phyloP scores from a whole-genome alignment of 2,888 invertebrate genomes.

The Hoplodrina blanda region DNA sequence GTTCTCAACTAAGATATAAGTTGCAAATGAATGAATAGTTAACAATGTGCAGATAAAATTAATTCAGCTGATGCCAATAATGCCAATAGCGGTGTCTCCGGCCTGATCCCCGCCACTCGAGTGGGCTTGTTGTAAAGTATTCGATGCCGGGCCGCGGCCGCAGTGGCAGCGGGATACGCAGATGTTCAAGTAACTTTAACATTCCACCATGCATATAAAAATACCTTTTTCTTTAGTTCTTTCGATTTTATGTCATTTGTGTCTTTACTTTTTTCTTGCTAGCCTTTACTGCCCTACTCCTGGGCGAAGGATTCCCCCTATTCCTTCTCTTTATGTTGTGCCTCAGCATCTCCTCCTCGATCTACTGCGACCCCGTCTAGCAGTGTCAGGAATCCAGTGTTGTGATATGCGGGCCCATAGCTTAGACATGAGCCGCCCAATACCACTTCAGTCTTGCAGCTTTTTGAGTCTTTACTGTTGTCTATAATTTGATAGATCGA shows the following conservation, averaged over 20 bases:
- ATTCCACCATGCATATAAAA: no score
- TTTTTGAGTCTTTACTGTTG: neutral
- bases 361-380: no score
- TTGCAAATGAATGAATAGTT: slow-evolving; percentile 40
- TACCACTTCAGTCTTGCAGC: no score
- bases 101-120: slow-evolving; percentile 49
- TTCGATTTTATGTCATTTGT: neutral
- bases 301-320: no score
- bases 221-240: neutral
- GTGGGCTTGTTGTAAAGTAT: slow-evolving; percentile 61
- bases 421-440: no score
- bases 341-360: no score
- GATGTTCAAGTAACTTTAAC: neutral
- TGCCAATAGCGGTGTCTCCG: slow-evolving; percentile 49
- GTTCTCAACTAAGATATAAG: slow-evolving; percentile 24
- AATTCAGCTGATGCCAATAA: slow-evolving; percentile 60
- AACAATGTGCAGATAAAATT: slow-evolving; percentile 52
- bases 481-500: no score
- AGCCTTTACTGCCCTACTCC: no score
- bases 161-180: slow-evolving; percentile 25
- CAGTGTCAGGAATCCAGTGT: no score
- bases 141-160: slow-evolving; percentile 1
- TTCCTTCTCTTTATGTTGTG: no score
- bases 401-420: no score
- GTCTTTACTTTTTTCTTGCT: no score